Evolutionary conservation across 1,140 invertebrate genomes (phyloP).

Genomic region (Spodoptera frugiperda): DNA sequence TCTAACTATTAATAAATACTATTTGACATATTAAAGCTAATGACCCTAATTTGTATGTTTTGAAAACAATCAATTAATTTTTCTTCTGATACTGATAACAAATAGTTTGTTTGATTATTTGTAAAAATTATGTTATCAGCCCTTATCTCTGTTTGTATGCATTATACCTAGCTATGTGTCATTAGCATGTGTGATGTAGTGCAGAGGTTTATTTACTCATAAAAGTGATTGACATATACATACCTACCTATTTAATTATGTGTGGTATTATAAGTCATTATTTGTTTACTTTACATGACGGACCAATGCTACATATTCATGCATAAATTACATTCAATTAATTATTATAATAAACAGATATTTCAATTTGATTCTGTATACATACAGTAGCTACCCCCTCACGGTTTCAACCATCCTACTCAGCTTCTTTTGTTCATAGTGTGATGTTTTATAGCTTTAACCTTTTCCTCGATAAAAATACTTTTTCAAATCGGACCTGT

Average conservation of each 20-base stretch:
- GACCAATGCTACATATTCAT: background rate
- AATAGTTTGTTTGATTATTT: constrained; percentile 37
- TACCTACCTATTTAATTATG: background rate
- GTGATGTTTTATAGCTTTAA: too few relatives aligned
- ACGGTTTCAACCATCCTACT: too few relatives aligned
- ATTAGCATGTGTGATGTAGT: constrained; percentile 3
- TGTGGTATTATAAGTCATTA: background rate
- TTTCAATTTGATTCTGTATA: background rate
- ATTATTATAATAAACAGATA: background rate
- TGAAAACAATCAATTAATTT: constrained; percentile 32
- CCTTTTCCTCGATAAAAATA: too few relatives aligned
- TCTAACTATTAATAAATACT: too few relatives aligned
- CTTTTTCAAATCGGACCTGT: too few relatives aligned
- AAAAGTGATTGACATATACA: background rate
- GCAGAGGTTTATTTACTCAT: background rate
- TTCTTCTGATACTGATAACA: constrained; percentile 62
- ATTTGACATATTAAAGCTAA: background rate
- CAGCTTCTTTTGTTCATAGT: too few relatives aligned
- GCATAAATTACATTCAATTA: background rate
- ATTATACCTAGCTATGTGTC: background rate
- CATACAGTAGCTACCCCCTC: too few relatives aligned
- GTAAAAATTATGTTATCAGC: constrained; percentile 52
- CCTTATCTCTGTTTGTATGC: constrained; percentile 50
- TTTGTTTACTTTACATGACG: constrained; percentile 1
- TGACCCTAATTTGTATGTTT: constrained; percentile 17